Evolutionary conservation across 2,113 vertebrate genomes (phyloP).

Genomic region (Eleginops maclovinus): DNA sequence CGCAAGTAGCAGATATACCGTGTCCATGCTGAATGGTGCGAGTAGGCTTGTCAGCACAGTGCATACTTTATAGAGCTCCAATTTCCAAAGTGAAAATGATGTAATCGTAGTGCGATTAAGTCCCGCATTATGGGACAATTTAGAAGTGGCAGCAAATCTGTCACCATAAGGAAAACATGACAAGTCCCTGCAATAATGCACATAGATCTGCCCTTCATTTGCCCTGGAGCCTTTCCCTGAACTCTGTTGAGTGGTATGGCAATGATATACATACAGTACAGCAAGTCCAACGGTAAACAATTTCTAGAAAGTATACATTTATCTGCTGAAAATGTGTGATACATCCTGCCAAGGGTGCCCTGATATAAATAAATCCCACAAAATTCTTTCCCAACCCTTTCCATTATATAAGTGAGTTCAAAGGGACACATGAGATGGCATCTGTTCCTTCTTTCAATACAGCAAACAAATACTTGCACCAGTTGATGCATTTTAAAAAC

Average conservation of each 20-base stretch:
- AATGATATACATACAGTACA: slow-evolving; percentile 53
- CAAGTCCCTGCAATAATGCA: slow-evolving; percentile 46
- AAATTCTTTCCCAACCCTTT: slow-evolving; percentile 56
- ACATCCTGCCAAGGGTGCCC: slow-evolving; percentile 21
- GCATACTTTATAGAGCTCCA: slow-evolving; percentile 61
- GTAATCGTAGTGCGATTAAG: slow-evolving; percentile 57
- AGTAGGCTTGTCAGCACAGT: slow-evolving; percentile 22
- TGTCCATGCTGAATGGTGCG: slow-evolving; percentile 14
- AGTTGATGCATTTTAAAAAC: too few species aligned
- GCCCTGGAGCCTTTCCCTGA: slow-evolving; percentile 61
- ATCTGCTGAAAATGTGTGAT: slow-evolving; percentile 41
- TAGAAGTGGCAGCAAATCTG: slow-evolving; percentile 62
- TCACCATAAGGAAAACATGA: slow-evolving; percentile 77
- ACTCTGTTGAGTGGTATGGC: slow-evolving; percentile 33
- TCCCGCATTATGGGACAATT: slow-evolving; percentile 64
- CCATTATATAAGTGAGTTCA: slow-evolving; percentile 32
- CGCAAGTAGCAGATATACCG: slow-evolving; percentile 14
- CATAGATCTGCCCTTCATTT: slow-evolving; percentile 72
- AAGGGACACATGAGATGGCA: slow-evolving; percentile 31
- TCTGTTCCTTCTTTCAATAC: slow-evolving; percentile 19
- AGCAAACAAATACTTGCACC: not conserved
- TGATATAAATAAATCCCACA: slow-evolving; percentile 42
- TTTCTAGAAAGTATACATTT: slow-evolving; percentile 55
- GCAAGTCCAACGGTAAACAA: slow-evolving; percentile 51
- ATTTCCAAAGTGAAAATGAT: slow-evolving; percentile 68